A percentile compares a stretch with the other conserved stretches of the same genome.
Conservation (phyloP, 2,797 vertebrate species). For the Gymnoscopelus microlampas region DNA sequence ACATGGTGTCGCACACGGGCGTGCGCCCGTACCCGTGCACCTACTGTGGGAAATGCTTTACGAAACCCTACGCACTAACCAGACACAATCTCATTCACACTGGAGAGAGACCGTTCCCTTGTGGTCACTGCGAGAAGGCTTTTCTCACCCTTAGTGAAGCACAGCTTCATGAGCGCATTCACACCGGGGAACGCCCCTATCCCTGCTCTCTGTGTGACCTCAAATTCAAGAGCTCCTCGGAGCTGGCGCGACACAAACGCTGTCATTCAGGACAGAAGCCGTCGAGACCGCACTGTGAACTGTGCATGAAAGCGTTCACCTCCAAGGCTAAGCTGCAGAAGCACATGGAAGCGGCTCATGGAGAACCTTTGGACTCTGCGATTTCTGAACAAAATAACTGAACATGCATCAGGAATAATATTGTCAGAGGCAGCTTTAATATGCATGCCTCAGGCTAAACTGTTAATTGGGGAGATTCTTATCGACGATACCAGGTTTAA, state of each 20-base stretch:
- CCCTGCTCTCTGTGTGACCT: conserved; percentile 72
- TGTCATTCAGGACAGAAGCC: conserved; percentile 65
- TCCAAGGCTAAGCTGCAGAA: conserved; percentile 69
- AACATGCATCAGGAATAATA: not conserved
- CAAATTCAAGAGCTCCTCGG: conserved; percentile 81
- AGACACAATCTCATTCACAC: conserved; percentile 90
- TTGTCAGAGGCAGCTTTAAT: not conserved
- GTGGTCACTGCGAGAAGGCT: conserved; percentile 85
- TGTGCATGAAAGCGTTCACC: conserved; percentile 66
- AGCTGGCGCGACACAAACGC: conserved; percentile 78
- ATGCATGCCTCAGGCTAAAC: not conserved
- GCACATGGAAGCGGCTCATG: conserved; percentile 66
- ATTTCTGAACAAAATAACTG: no score
- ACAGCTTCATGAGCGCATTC: conserved; percentile 83
- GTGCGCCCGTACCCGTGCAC: conserved; percentile 85
- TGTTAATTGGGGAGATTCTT: not conserved
- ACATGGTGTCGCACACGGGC: conserved; percentile 82
- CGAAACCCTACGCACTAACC: conserved; percentile 86
- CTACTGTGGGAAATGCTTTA: conserved; percentile 87
- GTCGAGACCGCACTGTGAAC: conserved; percentile 56
- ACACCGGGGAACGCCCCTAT: conserved; percentile 82
- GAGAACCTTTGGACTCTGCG: not conserved
- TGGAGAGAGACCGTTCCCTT: conserved; percentile 86
- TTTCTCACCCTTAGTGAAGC: conserved; percentile 88
- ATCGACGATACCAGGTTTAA: not conserved